phyloP scores from a whole-genome alignment of 1,140 invertebrate species.

The Varroa destructor region DNA sequence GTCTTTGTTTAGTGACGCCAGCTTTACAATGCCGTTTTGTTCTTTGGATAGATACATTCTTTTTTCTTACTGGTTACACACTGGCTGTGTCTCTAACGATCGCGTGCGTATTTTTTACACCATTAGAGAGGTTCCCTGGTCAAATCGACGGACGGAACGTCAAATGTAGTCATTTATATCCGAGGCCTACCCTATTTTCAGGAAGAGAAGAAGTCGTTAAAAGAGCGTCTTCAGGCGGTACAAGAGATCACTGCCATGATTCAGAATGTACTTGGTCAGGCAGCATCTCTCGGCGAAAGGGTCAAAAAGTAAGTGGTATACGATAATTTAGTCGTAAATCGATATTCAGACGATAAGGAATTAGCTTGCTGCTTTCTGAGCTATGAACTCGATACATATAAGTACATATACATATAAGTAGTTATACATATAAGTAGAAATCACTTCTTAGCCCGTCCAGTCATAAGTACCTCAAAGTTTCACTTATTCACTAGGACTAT shows the following conservation, averaged over 20 bases:
- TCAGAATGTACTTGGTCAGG: slow-evolving; percentile 72
- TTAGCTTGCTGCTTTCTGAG: not conserved
- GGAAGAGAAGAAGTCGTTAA: slow-evolving; percentile 89
- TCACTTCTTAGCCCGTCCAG: too few relatives aligned
- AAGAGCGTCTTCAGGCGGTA: slow-evolving; percentile 79
- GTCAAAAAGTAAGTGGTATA: slow-evolving; percentile 66
- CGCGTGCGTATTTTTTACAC: too few relatives aligned
- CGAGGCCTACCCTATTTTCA: slow-evolving; percentile 39
- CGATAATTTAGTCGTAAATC: not conserved
- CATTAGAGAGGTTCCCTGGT: too few relatives aligned
- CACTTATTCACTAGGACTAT: too few relatives aligned
- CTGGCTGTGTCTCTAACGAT: too few relatives aligned
- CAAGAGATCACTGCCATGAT: slow-evolving; percentile 89
- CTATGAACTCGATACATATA: slow-evolving; percentile 21
- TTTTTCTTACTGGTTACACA: too few relatives aligned
- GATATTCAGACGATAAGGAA: not conserved
- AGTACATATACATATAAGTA: not conserved
- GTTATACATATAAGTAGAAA: too few relatives aligned
- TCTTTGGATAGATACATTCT: too few relatives aligned
- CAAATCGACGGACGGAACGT: slow-evolving; percentile 12
- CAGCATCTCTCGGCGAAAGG: slow-evolving; percentile 77
- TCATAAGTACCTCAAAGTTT: too few relatives aligned
- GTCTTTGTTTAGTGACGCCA: not conserved
- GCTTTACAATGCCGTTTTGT: too few relatives aligned
- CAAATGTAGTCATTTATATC: not conserved